These are phyloP conservation scores for Trissoscelio sp. DNA, from an alignment of 2,888 invertebrate species.

Conservation along the genomic window DNA sequence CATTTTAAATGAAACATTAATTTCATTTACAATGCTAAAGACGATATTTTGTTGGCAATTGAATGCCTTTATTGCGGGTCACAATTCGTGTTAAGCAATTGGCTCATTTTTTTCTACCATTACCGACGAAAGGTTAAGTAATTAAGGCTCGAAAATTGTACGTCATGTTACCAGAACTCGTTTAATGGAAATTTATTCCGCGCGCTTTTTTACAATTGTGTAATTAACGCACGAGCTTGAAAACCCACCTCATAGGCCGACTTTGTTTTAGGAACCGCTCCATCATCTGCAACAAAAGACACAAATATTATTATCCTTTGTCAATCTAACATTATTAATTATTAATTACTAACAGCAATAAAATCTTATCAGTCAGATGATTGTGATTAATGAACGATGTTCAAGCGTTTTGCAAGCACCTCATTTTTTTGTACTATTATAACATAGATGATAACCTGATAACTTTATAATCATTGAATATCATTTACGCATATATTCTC, in stretches of 20 bases:
- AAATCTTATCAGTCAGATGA: neutral
- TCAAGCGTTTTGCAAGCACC: constrained; percentile 4
- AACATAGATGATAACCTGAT: constrained; percentile 34
- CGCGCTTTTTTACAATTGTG: constrained; percentile 10
- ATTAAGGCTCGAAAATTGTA: constrained; percentile 22
- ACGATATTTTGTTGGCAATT: constrained; percentile 52
- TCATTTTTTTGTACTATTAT: neutral
- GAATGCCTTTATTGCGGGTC: constrained; percentile 7
- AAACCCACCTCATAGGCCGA: constrained; percentile 53
- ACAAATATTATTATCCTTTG: constrained; percentile 10
- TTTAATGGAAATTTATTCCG: constrained; percentile 36
- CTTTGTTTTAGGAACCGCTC: constrained; percentile 42
- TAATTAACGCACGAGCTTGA: constrained; percentile 13
- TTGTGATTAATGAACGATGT: constrained; percentile 25
- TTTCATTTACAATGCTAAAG: constrained; percentile 49
- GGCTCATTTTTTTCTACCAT: constrained; percentile 8
- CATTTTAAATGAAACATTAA: constrained; percentile 58
- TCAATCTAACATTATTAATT: neutral
- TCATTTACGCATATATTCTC: constrained; percentile 49
- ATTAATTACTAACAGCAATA: neutral
- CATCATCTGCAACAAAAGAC: constrained; percentile 59
- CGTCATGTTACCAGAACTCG: constrained; percentile 1
- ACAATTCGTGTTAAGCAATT: constrained; percentile 31
- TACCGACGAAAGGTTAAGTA: constrained; percentile 19
- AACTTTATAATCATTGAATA: constrained; percentile 37